A percentile compares a stretch with the other conserved stretches of the same genome.
phyloP scores from a whole-genome alignment of 2,113 vertebrate genomes.

The Parotia lawesii region DNA sequence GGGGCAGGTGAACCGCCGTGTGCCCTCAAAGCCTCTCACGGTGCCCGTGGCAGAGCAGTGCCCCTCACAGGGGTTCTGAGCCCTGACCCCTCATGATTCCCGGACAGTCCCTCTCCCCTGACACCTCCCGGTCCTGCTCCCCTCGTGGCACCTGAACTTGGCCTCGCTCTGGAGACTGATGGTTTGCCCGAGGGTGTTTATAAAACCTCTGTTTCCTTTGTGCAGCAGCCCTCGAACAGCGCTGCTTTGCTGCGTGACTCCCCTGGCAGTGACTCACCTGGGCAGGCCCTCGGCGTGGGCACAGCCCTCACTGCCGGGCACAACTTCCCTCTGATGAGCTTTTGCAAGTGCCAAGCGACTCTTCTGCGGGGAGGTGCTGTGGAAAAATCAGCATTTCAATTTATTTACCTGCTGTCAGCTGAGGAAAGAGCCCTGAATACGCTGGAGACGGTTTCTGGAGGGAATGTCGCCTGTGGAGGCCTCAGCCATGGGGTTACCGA shows the following conservation, averaged over 20 bases:
- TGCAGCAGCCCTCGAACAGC: accelerated
- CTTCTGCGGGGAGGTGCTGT: not conserved
- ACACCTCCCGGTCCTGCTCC: not conserved
- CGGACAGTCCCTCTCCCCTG: not conserved
- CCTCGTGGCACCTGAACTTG: accelerated
- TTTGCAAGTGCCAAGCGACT: accelerated
- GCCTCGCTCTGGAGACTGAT: accelerated
- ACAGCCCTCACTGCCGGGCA: not conserved
- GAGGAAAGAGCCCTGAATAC: accelerated
- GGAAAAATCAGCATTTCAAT: accelerated
- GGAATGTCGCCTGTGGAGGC: accelerated
- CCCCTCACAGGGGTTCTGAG: not conserved
- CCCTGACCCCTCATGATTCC: not conserved
- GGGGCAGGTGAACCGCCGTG: not conserved
- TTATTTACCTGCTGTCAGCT: not conserved
- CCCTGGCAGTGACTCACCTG: not conserved
- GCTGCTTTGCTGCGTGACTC: accelerated
- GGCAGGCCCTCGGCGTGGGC: not conserved
- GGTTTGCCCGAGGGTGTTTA: accelerated
- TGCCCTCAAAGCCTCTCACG: not conserved
- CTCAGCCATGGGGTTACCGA: accelerated
- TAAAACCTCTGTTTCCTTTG: accelerated
- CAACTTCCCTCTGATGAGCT: accelerated
- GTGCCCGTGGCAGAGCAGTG: not conserved
- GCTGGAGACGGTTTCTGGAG: accelerated